Conservation (phyloP, 2,113 vertebrate genomes). For the Sitta europaea region DNA sequence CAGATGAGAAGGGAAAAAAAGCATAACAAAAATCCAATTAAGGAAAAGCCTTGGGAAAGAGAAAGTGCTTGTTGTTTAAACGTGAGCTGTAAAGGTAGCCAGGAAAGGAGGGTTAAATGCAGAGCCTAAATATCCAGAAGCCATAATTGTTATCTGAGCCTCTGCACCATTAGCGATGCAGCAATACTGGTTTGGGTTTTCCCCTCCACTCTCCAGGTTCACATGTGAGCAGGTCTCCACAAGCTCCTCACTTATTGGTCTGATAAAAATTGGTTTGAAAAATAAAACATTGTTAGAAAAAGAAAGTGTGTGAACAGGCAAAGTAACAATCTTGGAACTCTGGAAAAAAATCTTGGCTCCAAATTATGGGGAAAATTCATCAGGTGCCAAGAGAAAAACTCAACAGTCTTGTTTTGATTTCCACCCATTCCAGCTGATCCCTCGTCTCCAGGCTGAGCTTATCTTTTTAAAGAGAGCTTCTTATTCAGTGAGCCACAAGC, state of each 20-base stretch:
- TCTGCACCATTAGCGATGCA: neutral
- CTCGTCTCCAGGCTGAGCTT: neutral
- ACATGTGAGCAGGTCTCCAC: slow-evolving; percentile 40
- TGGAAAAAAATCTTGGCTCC: neutral
- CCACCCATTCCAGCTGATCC: neutral
- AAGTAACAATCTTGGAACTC: neutral
- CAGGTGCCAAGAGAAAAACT: neutral
- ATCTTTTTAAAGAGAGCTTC: neutral
- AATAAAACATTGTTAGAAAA: neutral
- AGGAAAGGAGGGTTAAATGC: neutral
- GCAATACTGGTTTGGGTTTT: slow-evolving; percentile 51
- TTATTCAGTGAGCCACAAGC: neutral
- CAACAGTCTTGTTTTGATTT: neutral
- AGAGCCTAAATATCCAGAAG: slow-evolving; percentile 6
- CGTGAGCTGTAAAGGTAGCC: neutral
- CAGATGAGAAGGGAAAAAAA: neutral
- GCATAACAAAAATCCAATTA: slow-evolving; percentile 10
- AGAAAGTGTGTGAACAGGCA: neutral
- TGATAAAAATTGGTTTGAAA: neutral
- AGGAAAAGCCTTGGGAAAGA: slow-evolving; percentile 40
- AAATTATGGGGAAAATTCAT: neutral
- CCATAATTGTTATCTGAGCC: slow-evolving; percentile 15
- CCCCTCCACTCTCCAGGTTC: slow-evolving; percentile 10
- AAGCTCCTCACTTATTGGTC: neutral
- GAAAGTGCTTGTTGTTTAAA: slow-evolving; percentile 32